Evolutionary conservation across 2,797 vertebrate genomes (phyloP).

Genomic region (Nothura maculosa): DNA sequence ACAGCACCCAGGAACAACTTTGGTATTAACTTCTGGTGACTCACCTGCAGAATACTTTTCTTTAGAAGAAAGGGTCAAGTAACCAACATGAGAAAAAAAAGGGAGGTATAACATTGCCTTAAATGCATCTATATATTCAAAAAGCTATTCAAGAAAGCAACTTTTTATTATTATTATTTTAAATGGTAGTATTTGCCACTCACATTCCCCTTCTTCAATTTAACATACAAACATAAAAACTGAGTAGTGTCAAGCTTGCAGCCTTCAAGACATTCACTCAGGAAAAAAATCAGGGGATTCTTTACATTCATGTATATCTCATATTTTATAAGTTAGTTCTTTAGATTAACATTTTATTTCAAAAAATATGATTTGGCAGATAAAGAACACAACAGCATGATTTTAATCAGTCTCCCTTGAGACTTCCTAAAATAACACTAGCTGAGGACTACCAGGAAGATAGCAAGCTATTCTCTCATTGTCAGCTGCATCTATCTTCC

Average conservation of each 20-base stretch:
- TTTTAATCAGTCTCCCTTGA: slow-evolving; percentile 30
- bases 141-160: background rate
- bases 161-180: background rate
- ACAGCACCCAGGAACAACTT: background rate
- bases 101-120: background rate
- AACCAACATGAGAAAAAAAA: background rate
- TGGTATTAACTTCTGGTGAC: background rate
- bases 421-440: slow-evolving; percentile 44
- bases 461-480: background rate
- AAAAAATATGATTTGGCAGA: slow-evolving; percentile 3
- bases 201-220: background rate
- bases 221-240: background rate
- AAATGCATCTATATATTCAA: background rate
- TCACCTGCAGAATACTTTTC: background rate
- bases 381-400: background rate
- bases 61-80: slow-evolving; percentile 2
- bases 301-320: background rate
- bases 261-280: background rate
- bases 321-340: background rate
- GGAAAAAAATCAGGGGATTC: background rate
- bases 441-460: slow-evolving; percentile 17
- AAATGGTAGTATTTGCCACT: background rate
- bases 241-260: background rate
- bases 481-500: background rate
- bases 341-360: slow-evolving; percentile 38